Percentiles rank a stretch among this genome's conserved stretches.
phyloP scores from a whole-genome alignment of 2,888 invertebrate genomes.

The Empis stercorea region DNA sequence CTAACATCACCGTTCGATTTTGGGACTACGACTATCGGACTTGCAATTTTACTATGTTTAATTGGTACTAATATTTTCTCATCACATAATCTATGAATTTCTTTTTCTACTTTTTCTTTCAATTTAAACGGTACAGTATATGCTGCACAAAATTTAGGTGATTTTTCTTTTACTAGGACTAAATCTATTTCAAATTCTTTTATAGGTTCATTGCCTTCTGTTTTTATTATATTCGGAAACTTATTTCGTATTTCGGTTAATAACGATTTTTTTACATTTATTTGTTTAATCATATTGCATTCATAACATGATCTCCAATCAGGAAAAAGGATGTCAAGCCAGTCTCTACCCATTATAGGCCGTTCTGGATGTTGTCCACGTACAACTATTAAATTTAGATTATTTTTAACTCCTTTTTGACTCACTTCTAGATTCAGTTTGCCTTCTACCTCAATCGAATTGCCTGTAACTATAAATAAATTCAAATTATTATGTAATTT shows the following conservation, averaged over 20 bases:
- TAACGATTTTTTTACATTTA: constrained; percentile 5
- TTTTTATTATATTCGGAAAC: constrained; percentile 1
- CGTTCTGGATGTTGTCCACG: too few relatives aligned
- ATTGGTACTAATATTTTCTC: constrained; percentile 2
- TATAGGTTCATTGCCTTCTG: constrained; percentile 2
- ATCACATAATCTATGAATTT: constrained; percentile 9
- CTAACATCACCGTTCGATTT: constrained; percentile 17
- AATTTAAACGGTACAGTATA: constrained; percentile 14
- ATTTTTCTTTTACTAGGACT: neutral
- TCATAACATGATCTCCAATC: too few relatives aligned
- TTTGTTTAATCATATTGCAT: constrained; percentile 2
- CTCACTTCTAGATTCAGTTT: too few relatives aligned
- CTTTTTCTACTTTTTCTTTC: constrained; percentile 8
- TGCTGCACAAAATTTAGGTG: constrained; percentile 11
- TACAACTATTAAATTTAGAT: too few relatives aligned
- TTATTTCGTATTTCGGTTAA: constrained; percentile 2
- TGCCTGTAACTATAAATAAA: too few relatives aligned
- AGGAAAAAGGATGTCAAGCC: too few relatives aligned
- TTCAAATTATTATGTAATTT: too few relatives aligned
- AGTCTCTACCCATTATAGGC: too few relatives aligned
- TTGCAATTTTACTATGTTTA: constrained; percentile 18
- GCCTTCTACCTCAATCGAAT: too few relatives aligned
- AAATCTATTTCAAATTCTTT: constrained; percentile 4
- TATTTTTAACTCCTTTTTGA: too few relatives aligned
- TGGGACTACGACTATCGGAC: constrained; percentile 20